phyloP scores from a whole-genome alignment of 1,140 invertebrate species.

The Hormaphis cornu region DNA sequence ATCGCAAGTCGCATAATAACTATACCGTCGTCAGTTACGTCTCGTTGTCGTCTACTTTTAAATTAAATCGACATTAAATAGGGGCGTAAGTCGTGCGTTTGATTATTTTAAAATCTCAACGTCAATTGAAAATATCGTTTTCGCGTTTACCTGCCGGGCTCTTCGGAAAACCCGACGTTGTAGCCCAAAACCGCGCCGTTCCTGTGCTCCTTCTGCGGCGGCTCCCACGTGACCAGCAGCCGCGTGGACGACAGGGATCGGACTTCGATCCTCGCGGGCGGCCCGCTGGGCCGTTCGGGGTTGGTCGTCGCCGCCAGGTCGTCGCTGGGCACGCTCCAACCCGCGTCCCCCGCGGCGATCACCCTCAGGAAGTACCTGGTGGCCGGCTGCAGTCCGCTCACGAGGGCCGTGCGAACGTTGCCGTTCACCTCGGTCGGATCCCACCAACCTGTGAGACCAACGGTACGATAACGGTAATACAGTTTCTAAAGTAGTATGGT shows the following conservation, averaged over 20 bases:
- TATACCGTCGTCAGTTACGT: too few relatives aligned
- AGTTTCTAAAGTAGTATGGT: too few relatives aligned
- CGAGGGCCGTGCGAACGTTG: slow-evolving; percentile 51
- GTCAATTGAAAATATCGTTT: neutral
- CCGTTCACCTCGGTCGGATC: slow-evolving; percentile 56
- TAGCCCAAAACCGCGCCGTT: slow-evolving; percentile 67
- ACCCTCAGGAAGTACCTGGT: slow-evolving; percentile 65
- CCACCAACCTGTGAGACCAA: slow-evolving; percentile 49
- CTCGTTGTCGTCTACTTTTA: too few relatives aligned
- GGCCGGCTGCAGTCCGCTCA: slow-evolving; percentile 65
- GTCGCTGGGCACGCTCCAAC: slow-evolving; percentile 59
- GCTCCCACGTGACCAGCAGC: slow-evolving; percentile 65
- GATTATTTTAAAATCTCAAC: neutral
- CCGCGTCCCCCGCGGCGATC: slow-evolving; percentile 65
- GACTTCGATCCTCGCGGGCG: slow-evolving; percentile 60
- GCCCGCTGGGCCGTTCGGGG: slow-evolving; percentile 65
- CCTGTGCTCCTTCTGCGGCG: slow-evolving; percentile 55
- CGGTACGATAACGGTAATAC: too few relatives aligned
- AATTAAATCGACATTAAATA: too few relatives aligned
- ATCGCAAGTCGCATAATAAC: too few relatives aligned
- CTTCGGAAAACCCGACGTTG: slow-evolving; percentile 50
- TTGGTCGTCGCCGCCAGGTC: slow-evolving; percentile 59
- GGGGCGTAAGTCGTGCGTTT: neutral
- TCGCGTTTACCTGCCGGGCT: slow-evolving; percentile 38
- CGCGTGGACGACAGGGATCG: slow-evolving; percentile 64